Evolutionary conservation across 2,797 vertebrate species (phyloP).

Genomic region (Acestrorhynchus altus): DNA sequence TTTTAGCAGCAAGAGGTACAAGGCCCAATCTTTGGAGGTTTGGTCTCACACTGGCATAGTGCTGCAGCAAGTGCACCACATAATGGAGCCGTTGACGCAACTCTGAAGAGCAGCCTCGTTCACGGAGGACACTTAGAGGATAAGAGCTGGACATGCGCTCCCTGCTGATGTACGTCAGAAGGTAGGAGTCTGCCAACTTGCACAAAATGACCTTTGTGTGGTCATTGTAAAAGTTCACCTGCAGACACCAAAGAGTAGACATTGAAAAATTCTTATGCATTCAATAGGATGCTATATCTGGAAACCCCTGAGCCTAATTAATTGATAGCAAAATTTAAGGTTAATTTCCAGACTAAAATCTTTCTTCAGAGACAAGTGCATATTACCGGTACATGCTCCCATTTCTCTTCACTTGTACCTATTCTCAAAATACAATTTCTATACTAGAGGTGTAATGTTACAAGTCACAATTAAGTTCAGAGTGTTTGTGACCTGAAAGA

Average conservation of each 20-base stretch:
- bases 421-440: too few species aligned
- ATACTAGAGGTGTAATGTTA: too few species aligned
- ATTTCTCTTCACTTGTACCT: too few species aligned
- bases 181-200: slow-evolving; percentile 86
- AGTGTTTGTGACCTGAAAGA: too few species aligned
- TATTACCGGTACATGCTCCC: too few species aligned
- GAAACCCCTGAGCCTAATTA: too few species aligned
- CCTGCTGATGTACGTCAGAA: slow-evolving; percentile 93
- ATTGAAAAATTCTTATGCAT: too few species aligned
- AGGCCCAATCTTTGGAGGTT: slow-evolving; percentile 11
- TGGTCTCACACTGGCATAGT: slow-evolving; percentile 80
- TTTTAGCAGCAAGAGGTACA: slow-evolving; percentile 62
- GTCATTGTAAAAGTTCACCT: slow-evolving; percentile 98
- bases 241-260: slow-evolving; percentile 10
- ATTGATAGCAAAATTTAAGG: too few species aligned
- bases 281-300: too few species aligned
- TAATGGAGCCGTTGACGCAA: slow-evolving; percentile 89
- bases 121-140: slow-evolving; percentile 85
- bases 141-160: slow-evolving; percentile 92
- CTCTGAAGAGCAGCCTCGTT: slow-evolving; percentile 90
- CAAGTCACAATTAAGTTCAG: too few species aligned
- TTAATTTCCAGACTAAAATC: too few species aligned
- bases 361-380: too few species aligned
- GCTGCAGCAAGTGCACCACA: slow-evolving; percentile 89
- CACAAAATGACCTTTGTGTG: slow-evolving; percentile 97